A percentile compares a stretch with the other conserved stretches of the same genome.
Evolutionary conservation across 2,797 vertebrate genomes (phyloP).

Genomic region (Sebastes ruberrimus): DNA sequence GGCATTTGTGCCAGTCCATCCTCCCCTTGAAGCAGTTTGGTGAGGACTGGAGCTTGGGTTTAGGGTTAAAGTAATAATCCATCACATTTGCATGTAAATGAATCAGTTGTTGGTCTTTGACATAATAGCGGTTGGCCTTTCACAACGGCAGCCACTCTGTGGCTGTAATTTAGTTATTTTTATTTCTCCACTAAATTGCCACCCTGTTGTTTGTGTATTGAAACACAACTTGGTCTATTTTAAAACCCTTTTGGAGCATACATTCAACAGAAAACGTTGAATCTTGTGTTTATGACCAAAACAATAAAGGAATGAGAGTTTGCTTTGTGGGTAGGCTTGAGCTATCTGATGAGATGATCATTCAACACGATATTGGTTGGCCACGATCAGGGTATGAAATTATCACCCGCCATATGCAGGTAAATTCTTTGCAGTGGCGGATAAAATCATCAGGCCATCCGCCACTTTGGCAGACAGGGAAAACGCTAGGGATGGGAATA

Average conservation of each 20-base stretch:
- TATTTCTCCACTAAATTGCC: background rate
- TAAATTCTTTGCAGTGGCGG: too few species aligned
- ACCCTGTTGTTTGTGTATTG: background rate
- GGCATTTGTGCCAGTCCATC: background rate
- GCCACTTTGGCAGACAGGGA: too few species aligned
- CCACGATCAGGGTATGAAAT: too few species aligned
- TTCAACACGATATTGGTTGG: too few species aligned
- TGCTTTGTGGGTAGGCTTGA: background rate
- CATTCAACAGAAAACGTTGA: background rate
- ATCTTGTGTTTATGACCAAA: background rate
- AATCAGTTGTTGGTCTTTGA: constrained; percentile 23
- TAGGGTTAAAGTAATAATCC: constrained; percentile 17
- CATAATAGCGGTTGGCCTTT: background rate
- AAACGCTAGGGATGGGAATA: too few species aligned
- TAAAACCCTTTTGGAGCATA: background rate
- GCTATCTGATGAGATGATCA: too few species aligned
- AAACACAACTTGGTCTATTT: background rate
- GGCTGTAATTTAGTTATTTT: constrained; percentile 1
- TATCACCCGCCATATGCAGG: too few species aligned
- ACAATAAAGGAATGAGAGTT: background rate
- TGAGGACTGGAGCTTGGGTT: background rate
- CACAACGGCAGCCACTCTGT: background rate
- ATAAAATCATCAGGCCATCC: too few species aligned
- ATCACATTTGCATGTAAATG: constrained; percentile 42
- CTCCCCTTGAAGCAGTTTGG: background rate